Base-by-base conservation (phyloP, 2,888 invertebrate genomes). In the Eristalis tenax region DNA sequence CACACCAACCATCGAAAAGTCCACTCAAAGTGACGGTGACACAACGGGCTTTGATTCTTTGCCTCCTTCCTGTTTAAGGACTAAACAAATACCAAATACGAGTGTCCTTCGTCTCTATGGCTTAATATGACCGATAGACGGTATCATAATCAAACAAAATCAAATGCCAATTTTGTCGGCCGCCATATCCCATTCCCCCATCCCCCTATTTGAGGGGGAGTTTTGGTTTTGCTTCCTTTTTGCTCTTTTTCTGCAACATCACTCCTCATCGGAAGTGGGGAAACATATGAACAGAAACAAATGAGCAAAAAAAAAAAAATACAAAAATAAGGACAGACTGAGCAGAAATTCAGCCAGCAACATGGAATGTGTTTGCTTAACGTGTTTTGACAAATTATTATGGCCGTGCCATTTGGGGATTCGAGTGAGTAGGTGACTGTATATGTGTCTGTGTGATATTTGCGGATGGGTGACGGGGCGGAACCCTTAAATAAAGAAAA, bases 361-460 rank as follows among this genome's bases (percentile, higher is more conserved):
- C 70, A 78, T 69, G 70, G 75, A 71, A 83, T 87, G 86, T 87
- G 87, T 87, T 87, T 87, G 83, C 76, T 87, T 87, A 83, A 87
- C 87, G 87, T 87, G 87, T 87, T 87, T 87, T 87, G 87, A 87
- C 87, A 87, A 87, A 87, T 87, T 87, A 87, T 87, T 87, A 87
- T 87, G 79, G 83, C 87, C 79, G 76, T 83, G 79, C 87, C 83
- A 83, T 87, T 87, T 87, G 87, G 80, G 83, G 83, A 87, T 83
- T 83, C 76, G 22, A 23, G 22, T 13, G 38, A 56, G 32, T 18
- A 8, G 3, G 15, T 4, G 8, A 66, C 35, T 68, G n/a, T n/a
- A n/a, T n/a, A n/a, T n/a, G 43, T 61, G 59, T 26, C 10, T 43
- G 57, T 8, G 56, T 15, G 26, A 3, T 38, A 35, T 66, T 22